Evolutionary conservation across 1,140 invertebrate genomes (phyloP), one percentile per base, ranked within the genome.

Genomic region (Zaprionus ghesquierei): DNA sequence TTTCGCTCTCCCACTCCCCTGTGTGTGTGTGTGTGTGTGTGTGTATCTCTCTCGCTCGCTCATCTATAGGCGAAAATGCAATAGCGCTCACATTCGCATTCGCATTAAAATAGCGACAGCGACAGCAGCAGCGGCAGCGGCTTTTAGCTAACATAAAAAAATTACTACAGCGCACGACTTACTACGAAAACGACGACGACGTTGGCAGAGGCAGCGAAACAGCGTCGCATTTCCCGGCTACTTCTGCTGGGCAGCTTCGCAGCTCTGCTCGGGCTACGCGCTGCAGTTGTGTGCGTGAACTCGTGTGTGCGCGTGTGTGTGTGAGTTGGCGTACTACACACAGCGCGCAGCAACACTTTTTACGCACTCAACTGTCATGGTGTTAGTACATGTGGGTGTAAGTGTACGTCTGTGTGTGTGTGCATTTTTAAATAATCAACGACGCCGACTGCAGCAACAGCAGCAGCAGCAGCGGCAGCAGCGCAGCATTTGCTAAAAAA

Each of bases 111-210:
- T 69, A 65, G 73, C 64, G 61, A 65, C 65, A 44, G 18, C 41
- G 10, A 18, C 41, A 82, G 18, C 15, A 20, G 41, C 41, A 82
- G 64, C 64, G 61, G 72, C 61, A 46, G 65, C 65, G 70, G 70
- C 64, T 53, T 69, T 55, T 15, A 44, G 63, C 49, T 29, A 53
- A 23, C 61, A 56, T 51, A 75, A 75, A 72, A 82, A 75, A 79
- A 84, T 76, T 84, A 86, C 82, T 87, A 87, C 64, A 69, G 70
- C 66, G 59, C 73, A 70, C 82, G 82, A 76, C 75, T 73, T 86
- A 87, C 81, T 86, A 86, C 81, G 78, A 81, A 87, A 81, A 78
- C 82, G 75, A 85, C 78, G 70, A 75, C 78, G 64, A 63, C 69
- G 56, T 46, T 51, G 64, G 50, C 54, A 65, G 20, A 55, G 60